Evolutionary conservation across 2,797 vertebrate species (phyloP).

Genomic region (Chrosomus eos): DNA sequence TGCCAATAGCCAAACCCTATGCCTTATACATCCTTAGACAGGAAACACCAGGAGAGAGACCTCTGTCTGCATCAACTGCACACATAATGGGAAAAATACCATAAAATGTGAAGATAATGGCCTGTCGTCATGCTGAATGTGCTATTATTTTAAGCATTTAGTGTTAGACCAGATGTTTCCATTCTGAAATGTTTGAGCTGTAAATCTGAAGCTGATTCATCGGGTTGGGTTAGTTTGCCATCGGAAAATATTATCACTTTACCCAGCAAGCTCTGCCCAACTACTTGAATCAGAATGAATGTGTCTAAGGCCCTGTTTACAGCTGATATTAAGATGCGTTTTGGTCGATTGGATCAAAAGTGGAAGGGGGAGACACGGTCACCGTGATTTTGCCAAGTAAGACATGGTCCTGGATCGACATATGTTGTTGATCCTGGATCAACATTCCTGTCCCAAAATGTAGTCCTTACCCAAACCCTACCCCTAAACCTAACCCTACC

Average conservation of each 20-base stretch:
- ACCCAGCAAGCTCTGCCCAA: constrained; percentile 1
- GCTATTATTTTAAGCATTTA: constrained; percentile 28
- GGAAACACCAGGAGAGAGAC: background rate
- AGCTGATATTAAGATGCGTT: background rate
- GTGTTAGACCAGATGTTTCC: constrained; percentile 20
- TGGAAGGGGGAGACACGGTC: background rate
- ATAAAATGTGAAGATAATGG: constrained; percentile 29
- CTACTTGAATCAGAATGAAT: constrained; percentile 6
- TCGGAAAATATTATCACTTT: constrained; percentile 10
- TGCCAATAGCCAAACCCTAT: background rate
- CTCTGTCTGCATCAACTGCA: background rate
- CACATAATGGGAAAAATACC: constrained; percentile 29
- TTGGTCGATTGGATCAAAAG: background rate
- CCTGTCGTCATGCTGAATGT: background rate
- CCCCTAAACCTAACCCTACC: too few relatives aligned
- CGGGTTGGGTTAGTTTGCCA: constrained; percentile 13
- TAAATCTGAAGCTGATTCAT: constrained; percentile 38
- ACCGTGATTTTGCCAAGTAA: too few relatives aligned
- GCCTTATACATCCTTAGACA: constrained; percentile 1
- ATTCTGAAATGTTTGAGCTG: constrained; percentile 14
- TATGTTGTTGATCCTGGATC: too few relatives aligned
- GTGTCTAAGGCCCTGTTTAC: background rate
- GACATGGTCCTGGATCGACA: too few relatives aligned
- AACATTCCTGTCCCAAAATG: too few relatives aligned
- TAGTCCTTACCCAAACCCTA: too few relatives aligned